phyloP scores from a whole-genome alignment of 2,888 invertebrate genomes.

The Coremacera marginata region DNA sequence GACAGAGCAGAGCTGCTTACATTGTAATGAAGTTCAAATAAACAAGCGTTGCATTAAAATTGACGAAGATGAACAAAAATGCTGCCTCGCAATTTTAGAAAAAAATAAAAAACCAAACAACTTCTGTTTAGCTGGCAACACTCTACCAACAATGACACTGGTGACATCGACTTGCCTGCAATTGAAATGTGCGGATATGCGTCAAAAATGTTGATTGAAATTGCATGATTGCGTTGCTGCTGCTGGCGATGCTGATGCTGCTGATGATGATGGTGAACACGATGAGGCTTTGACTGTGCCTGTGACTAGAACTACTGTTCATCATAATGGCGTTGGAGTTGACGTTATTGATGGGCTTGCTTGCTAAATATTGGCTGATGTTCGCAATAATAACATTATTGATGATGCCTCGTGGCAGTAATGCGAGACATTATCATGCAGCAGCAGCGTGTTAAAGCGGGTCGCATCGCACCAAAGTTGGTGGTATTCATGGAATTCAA shows the following conservation, averaged over 20 bases:
- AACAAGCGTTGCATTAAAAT: not conserved
- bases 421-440: not conserved
- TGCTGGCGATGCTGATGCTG: not conserved
- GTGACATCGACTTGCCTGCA: conserved; percentile 6
- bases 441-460: not conserved
- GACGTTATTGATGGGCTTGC: not conserved
- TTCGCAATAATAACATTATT: not conserved
- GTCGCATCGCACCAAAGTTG: conserved; percentile 1
- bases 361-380: not conserved
- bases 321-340: not conserved
- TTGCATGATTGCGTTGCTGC: conserved; percentile 14
- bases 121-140: conserved; percentile 12
- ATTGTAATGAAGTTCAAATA: not conserved
- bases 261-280: not conserved
- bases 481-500: conserved; percentile 5
- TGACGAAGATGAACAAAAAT: not conserved
- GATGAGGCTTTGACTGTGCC: not conserved
- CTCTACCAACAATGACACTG: conserved; percentile 11
- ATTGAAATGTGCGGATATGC: conserved; percentile 29
- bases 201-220: conserved; percentile 25
- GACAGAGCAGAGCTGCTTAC: not conserved
- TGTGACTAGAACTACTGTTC: not conserved
- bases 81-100: not conserved
- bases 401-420: not conserved
- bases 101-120: not conserved